Conservation (phyloP, 2,797 vertebrate genomes). For the Gymnodraco acuticeps region DNA sequence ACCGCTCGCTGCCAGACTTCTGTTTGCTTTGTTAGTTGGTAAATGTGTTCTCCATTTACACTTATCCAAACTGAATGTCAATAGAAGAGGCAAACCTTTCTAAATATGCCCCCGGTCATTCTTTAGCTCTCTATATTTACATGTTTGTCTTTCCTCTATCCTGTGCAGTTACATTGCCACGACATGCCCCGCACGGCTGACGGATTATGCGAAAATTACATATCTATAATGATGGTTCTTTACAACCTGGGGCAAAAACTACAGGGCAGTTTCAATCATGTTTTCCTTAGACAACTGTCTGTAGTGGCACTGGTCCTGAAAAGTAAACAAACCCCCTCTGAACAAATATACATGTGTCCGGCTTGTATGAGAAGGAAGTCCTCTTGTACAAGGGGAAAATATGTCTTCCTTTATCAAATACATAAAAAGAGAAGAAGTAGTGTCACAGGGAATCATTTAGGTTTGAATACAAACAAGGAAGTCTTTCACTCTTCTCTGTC, state of each 20-base stretch:
- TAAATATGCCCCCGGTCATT: conserved; percentile 42
- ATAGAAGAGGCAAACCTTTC: conserved; percentile 48
- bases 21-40: conserved; percentile 64
- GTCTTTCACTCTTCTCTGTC: conserved; percentile 51
- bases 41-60: conserved; percentile 49
- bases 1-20: conserved; percentile 28
- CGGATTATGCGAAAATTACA: conserved; percentile 62
- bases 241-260: conserved; percentile 43
- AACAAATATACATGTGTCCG: conserved; percentile 56
- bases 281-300: conserved; percentile 47
- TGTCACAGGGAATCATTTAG: conserved; percentile 24
- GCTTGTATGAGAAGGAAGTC: conserved; percentile 62
- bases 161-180: conserved; percentile 41
- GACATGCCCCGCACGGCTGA: conserved; percentile 53
- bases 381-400: conserved; percentile 14
- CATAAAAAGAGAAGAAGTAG: conserved; percentile 39
- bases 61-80: conserved; percentile 48
- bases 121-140: conserved; percentile 37
- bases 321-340: conserved; percentile 47
- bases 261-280: conserved; percentile 47
- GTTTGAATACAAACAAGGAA: conserved; percentile 50
- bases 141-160: conserved; percentile 45
- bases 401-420: conserved; percentile 32
- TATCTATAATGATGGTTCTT: conserved; percentile 46
- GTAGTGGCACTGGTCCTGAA: conserved; percentile 38